phyloP scores from a whole-genome alignment of 2,888 invertebrate genomes.

The Mongoloraphidia duomilia region DNA sequence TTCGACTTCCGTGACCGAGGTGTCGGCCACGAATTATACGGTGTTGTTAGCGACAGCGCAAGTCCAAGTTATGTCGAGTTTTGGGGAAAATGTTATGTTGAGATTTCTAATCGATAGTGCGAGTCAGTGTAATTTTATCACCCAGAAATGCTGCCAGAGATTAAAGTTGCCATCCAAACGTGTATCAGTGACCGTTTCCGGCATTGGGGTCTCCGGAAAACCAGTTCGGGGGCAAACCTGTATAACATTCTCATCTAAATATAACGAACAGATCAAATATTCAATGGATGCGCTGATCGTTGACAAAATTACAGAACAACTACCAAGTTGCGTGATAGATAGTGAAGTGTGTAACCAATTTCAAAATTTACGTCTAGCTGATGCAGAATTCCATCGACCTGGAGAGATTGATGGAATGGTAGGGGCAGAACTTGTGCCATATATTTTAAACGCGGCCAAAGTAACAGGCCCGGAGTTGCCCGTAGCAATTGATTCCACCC shows the following conservation, averaged over 20 bases:
- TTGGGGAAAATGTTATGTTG: neutral
- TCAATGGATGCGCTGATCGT: neutral
- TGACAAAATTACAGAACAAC: neutral
- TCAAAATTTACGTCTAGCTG: too few relatives aligned
- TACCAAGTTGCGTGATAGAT: neutral
- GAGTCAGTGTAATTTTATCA: neutral
- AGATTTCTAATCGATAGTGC: neutral
- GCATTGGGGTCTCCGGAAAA: neutral
- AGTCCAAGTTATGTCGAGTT: neutral
- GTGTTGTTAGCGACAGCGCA: neutral
- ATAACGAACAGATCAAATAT: neutral
- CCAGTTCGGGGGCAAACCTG: neutral
- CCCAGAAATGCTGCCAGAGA: neutral
- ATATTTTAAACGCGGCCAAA: neutral
- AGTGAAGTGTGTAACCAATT: neutral
- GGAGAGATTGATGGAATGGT: neutral
- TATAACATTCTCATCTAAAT: neutral
- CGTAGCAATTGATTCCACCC: neutral
- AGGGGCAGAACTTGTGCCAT: neutral
- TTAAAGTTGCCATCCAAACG: neutral
- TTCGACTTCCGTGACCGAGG: neutral
- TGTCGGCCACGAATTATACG: neutral
- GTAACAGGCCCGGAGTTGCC: neutral
- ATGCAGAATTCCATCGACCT: neutral
- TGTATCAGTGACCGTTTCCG: neutral